Percentiles rank a stretch among this genome's conserved stretches.
These are phyloP conservation scores for Acropternis orthonyx DNA, from an alignment of 2,797 vertebrate genomes.

Conservation along the genomic window DNA sequence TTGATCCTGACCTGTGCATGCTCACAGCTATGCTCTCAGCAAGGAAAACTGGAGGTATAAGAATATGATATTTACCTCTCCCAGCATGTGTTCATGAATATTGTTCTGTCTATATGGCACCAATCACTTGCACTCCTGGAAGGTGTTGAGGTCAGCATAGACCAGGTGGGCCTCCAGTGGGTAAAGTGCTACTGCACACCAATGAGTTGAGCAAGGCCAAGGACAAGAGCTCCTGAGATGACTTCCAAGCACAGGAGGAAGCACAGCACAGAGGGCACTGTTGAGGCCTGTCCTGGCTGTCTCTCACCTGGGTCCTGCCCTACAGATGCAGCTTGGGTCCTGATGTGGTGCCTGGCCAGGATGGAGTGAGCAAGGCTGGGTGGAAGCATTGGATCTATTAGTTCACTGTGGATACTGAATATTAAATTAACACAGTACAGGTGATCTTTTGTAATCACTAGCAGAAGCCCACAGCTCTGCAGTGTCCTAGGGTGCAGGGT, in stretches of 20 bases:
- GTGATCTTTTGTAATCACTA: neutral
- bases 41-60: neutral
- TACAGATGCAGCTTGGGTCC: neutral
- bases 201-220: fast-evolving
- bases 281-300: neutral
- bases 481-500: neutral
- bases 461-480: fast-evolving
- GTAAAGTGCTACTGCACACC: neutral
- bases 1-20: neutral
- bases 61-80: neutral
- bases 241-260: neutral
- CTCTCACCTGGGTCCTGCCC: neutral
- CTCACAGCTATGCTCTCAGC: neutral
- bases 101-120: neutral
- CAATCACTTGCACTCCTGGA: neutral
- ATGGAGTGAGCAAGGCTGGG: neutral
- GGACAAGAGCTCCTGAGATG: fast-evolving
- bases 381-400: fast-evolving
- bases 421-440: fast-evolving
- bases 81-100: neutral
- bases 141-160: neutral
- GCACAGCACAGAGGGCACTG: neutral
- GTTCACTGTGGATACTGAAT: neutral
- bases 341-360: neutral
- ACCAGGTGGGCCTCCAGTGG: neutral